Percentiles rank a stretch among this genome's conserved stretches.
phyloP scores from a whole-genome alignment of 2,888 invertebrate genomes.

The Macrophya alboannulata region DNA sequence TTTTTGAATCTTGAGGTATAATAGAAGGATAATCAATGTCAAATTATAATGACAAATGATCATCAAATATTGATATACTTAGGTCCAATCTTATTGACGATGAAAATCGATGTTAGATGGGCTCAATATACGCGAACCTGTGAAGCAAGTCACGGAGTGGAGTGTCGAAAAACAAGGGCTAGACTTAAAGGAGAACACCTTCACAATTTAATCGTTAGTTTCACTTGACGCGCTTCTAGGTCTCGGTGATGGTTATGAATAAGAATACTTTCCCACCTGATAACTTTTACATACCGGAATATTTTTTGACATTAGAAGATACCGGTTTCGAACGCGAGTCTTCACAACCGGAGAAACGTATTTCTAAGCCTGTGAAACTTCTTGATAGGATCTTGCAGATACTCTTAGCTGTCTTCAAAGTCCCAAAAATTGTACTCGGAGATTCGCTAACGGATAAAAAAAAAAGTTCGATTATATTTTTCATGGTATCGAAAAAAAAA shows the following conservation, averaged over 20 bases:
- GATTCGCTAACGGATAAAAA: not conserved
- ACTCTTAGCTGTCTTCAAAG: not conserved
- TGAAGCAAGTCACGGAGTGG: not conserved
- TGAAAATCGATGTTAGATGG: not conserved
- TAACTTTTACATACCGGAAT: not conserved
- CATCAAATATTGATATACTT: not conserved
- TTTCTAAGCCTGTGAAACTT: not conserved
- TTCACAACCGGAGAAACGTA: conserved; percentile 10
- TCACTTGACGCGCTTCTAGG: conserved; percentile 19
- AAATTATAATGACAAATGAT: not conserved
- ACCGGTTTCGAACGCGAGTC: conserved; percentile 17
- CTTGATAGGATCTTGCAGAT: not conserved
- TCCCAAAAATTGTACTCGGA: not conserved
- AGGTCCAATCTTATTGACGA: not conserved
- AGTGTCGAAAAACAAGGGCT: conserved; percentile 3
- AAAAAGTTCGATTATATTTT: conserved; percentile 19
- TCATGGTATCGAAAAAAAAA: conserved; percentile 14
- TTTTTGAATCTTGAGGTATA: too few species aligned
- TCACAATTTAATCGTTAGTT: conserved; percentile 24
- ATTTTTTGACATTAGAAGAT: conserved; percentile 8
- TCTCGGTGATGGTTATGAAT: not conserved
- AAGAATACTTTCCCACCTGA: conserved; percentile 28
- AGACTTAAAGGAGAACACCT: conserved; percentile 44
- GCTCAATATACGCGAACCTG: not conserved
- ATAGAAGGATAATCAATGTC: not conserved